These are phyloP conservation scores for Hydrophis major DNA, from an alignment of 2,797 vertebrate species.

Conservation along the genomic window DNA sequence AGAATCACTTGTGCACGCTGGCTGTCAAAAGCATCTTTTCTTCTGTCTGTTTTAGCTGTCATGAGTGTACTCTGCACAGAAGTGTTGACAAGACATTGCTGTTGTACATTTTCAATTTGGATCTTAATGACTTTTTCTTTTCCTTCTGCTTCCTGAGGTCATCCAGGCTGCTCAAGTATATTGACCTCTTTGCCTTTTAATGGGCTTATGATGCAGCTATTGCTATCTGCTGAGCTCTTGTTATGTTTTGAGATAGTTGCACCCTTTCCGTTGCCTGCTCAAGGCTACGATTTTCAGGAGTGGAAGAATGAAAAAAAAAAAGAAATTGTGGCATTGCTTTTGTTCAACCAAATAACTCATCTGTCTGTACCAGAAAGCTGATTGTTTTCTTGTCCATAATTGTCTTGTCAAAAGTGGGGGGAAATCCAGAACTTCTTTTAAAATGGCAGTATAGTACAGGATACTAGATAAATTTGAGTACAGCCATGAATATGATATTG, in stretches of 20 bases:
- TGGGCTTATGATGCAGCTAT: slow-evolving; percentile 41
- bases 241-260: slow-evolving; percentile 30
- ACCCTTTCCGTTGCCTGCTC: neutral
- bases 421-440: neutral
- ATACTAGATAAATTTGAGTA: neutral
- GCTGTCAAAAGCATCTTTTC: slow-evolving; percentile 83
- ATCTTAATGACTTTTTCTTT: slow-evolving; percentile 71
- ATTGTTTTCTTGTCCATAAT: neutral
- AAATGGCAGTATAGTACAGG: neutral
- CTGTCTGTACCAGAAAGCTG: neutral
- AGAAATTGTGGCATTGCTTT: neutral
- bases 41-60: slow-evolving; percentile 84
- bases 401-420: neutral
- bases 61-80: slow-evolving; percentile 82
- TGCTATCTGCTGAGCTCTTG: slow-evolving; percentile 51
- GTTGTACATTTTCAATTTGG: slow-evolving; percentile 82
- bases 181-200: slow-evolving; percentile 54
- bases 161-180: slow-evolving; percentile 69
- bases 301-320: neutral
- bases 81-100: slow-evolving; percentile 84
- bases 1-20: slow-evolving; percentile 81
- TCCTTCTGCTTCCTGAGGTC: slow-evolving; percentile 67
- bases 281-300: neutral
- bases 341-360: neutral
- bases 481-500: neutral